These are phyloP conservation scores for Heliconius aoede DNA, from an alignment of 2,888 invertebrate species.

Conservation along the genomic window DNA sequence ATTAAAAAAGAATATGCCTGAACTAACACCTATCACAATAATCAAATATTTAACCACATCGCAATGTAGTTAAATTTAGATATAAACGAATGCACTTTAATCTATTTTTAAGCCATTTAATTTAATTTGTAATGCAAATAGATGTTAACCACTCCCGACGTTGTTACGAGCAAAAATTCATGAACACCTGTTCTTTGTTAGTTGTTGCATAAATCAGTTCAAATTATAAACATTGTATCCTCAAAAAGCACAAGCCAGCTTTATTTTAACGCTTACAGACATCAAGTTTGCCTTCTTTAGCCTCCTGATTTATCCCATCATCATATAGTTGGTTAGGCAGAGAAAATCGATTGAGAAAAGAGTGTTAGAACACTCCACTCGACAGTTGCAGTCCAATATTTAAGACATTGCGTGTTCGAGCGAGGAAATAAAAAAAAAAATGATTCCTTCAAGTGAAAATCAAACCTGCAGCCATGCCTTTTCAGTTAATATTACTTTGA, in stretches of 20 bases:
- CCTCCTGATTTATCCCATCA: too few species aligned
- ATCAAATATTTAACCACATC: too few species aligned
- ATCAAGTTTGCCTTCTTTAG: not conserved
- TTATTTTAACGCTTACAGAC: slow-evolving; percentile 4
- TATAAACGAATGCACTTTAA: not conserved
- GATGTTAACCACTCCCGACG: slow-evolving; percentile 3
- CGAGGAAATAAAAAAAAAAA: not conserved
- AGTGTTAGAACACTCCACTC: too few species aligned
- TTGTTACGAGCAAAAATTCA: slow-evolving; percentile 25
- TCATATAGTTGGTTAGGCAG: too few species aligned
- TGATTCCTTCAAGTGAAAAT: not conserved
- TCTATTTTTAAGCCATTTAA: not conserved
- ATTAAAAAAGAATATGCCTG: not conserved
- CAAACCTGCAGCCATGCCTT: not conserved
- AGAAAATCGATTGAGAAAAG: too few species aligned
- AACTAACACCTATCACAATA: not conserved
- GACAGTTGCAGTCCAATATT: too few species aligned
- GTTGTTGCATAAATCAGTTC: slow-evolving; percentile 29
- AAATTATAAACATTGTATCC: slow-evolving; percentile 29
- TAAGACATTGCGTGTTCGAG: not conserved
- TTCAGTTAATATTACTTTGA: not conserved
- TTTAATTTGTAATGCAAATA: slow-evolving; percentile 2
- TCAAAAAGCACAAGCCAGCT: slow-evolving; percentile 7
- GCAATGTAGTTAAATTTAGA: too few species aligned
- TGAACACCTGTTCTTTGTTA: slow-evolving; percentile 35